Base-by-base conservation (phyloP, 2,888 invertebrate genomes). In the Aethes cnicana region DNA sequence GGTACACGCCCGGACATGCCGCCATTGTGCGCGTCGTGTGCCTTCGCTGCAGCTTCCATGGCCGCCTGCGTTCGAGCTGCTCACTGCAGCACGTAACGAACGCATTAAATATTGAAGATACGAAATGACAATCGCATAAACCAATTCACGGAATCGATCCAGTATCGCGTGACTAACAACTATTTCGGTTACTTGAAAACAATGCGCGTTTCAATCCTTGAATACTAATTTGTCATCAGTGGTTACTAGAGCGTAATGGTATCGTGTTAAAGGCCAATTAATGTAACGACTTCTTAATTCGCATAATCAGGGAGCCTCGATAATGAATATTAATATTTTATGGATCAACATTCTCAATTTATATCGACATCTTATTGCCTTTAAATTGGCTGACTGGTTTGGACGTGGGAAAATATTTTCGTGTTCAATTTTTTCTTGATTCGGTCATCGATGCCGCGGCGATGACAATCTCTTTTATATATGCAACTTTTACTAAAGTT, bases 1-100 rank as follows among this genome's bases (percentile, higher is more conserved):
- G 68, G 64, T 67, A 63, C 63, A 56, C 58, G 55, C 63, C 35
- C 58, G 62, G 60, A 61, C 21, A 7, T 9, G 21, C 41, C 30
- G 32, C 9, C n/a, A 44, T 39, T 41, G 25, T 43, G 42, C 26
- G n/a, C n/a, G 5, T n/a, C n/a, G n/a, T n/a, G n/a, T n/a, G n/a
- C n/a, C n/a, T 4, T 9, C 8, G 9, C 17, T 2, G 39, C 41
- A 42, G 41, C 41, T 18, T 28, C 39, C 18, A 26, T 11, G 4
- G 41, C 11, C 12, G 5, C 4, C 35, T 12, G 23, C 32, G 32
- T 28, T 26, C 28, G 26, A 25, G 32, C 18, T 17, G 32, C 44
- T 8, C 32, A 12, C 3, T n/a, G n/a, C n/a, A 30, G 37, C 52
- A 52, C 46, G 46, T 39, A 46, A 44, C 12, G 23, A 52, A 28